Evolutionary conservation across 2,888 invertebrate genomes (phyloP).

Genomic region (Volucella inanis): DNA sequence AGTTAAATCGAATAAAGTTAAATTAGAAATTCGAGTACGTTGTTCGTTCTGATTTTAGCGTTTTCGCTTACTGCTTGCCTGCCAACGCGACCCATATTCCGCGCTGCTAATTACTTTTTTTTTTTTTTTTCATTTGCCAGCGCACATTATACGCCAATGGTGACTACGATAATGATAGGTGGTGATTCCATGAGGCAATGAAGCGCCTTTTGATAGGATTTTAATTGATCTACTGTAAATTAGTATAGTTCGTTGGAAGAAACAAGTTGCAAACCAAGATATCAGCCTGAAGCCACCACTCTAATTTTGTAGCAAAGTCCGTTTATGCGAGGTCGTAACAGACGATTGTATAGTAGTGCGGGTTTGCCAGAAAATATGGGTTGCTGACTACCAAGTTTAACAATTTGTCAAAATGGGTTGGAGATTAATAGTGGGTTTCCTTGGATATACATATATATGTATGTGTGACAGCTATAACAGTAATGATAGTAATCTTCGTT

Average conservation of each 20-base stretch:
- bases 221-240: conserved; percentile 71
- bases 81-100: conserved; percentile 65
- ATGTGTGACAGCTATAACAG: too few species aligned
- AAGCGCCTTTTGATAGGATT: conserved; percentile 61
- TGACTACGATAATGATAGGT: background rate
- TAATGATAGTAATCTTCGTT: too few species aligned
- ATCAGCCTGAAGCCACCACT: conserved; percentile 5
- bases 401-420: too few species aligned
- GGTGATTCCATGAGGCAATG: background rate
- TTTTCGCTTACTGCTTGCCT: conserved; percentile 29
- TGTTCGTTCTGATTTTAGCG: conserved; percentile 60
- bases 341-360: background rate
- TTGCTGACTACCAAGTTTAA: too few species aligned
- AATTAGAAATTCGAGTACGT: conserved; percentile 45
- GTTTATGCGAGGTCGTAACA: too few species aligned
- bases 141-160: conserved; percentile 44
- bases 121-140: conserved; percentile 40
- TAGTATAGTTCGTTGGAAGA: conserved; percentile 44
- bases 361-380: background rate
- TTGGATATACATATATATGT: too few species aligned
- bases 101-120: conserved; percentile 29
- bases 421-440: too few species aligned
- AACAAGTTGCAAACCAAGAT: conserved; percentile 32
- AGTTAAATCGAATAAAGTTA: conserved; percentile 33
- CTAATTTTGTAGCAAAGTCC: too few species aligned